Conservation (phyloP, 2,888 invertebrate genomes). For the Protonemura montana region DNA sequence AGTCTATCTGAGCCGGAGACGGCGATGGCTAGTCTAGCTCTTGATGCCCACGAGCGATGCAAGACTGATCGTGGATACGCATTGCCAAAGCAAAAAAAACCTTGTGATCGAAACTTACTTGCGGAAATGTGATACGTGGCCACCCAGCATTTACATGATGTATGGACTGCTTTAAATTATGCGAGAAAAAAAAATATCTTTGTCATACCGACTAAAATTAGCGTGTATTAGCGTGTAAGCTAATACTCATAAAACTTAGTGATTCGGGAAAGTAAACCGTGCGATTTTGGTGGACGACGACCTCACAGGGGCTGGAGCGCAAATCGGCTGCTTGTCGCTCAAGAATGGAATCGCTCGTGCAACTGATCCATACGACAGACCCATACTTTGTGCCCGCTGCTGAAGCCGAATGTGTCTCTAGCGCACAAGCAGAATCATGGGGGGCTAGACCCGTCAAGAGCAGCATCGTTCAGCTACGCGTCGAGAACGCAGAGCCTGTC, state of each 20-base stretch:
- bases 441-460: slow-evolving; percentile 21
- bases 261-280: slow-evolving; percentile 17
- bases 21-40: background rate
- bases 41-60: slow-evolving; percentile 26
- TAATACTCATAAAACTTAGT: background rate
- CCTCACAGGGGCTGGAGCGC: slow-evolving; percentile 72
- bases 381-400: slow-evolving; percentile 65
- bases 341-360: slow-evolving; percentile 75
- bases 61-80: slow-evolving; percentile 23
- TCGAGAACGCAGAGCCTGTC: slow-evolving; percentile 22
- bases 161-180: background rate
- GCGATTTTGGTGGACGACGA: slow-evolving; percentile 54
- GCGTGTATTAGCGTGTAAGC: background rate
- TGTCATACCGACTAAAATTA: background rate
- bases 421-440: slow-evolving; percentile 23
- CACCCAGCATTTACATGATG: slow-evolving; percentile 49
- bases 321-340: slow-evolving; percentile 72
- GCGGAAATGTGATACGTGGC: slow-evolving; percentile 50
- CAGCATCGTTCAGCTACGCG: slow-evolving; percentile 52
- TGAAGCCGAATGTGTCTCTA: slow-evolving; percentile 10
- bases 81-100: background rate
- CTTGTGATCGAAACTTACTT: slow-evolving; percentile 28
- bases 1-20: background rate
- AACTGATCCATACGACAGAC: slow-evolving; percentile 77
- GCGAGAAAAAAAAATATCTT: background rate